Conservation (phyloP, 1,140 invertebrate species). For the Tetranychus cinnabarinus region DNA sequence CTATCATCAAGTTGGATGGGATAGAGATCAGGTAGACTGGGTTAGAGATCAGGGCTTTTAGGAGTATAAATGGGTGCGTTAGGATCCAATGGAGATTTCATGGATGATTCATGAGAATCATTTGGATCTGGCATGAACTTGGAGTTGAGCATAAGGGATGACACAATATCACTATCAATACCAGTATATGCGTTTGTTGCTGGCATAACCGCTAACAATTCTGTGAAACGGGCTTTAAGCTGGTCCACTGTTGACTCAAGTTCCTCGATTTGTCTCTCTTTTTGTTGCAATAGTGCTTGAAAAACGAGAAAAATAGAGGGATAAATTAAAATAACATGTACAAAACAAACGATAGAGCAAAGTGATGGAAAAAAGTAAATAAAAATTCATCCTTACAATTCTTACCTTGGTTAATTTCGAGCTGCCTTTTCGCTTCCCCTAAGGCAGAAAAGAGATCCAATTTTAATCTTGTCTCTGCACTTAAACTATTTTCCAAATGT, state of each 20-base stretch:
- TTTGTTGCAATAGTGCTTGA: slow-evolving; percentile 42
- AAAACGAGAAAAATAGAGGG: background rate
- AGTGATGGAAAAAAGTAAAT: background rate
- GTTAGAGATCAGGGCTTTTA: slow-evolving; percentile 22
- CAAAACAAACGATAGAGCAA: background rate
- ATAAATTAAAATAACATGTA: background rate
- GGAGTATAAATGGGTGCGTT: slow-evolving; percentile 76
- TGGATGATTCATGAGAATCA: background rate
- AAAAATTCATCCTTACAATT: background rate
- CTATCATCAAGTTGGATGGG: background rate
- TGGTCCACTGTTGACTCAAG: background rate
- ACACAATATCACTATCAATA: slow-evolving; percentile 1
- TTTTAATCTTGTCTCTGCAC: slow-evolving; percentile 82
- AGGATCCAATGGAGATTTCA: slow-evolving; percentile 39
- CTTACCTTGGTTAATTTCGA: slow-evolving; percentile 70
- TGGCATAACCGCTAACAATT: slow-evolving; percentile 6
- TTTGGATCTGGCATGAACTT: background rate
- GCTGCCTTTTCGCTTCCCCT: slow-evolving; percentile 72
- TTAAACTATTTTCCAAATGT: slow-evolving; percentile 71
- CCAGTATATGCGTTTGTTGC: background rate
- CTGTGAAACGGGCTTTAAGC: slow-evolving; percentile 59
- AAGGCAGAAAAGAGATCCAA: slow-evolving; percentile 84
- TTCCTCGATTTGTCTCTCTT: slow-evolving; percentile 71
- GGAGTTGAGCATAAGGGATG: background rate
- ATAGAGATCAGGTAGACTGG: background rate